Base-by-base conservation (phyloP, 2,888 invertebrate genomes). In the Drosophila niveifrons region DNA sequence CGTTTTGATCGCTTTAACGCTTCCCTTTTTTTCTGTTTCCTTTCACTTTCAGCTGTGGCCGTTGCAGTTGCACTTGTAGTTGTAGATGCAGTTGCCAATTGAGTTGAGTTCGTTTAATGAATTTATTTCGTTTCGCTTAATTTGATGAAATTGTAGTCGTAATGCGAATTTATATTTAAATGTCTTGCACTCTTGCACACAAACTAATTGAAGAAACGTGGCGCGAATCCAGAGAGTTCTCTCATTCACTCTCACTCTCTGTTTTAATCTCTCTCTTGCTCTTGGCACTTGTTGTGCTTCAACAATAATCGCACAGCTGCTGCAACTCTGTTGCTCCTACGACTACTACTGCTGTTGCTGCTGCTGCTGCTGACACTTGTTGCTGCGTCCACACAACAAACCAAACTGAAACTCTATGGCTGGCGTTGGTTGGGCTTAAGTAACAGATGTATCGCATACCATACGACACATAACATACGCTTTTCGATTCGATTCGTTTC, bases 281-380 rank as follows among this genome's bases (percentile, higher is more conserved):
- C 4, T 10, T 41, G 66, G 85, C 89, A 86, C 89, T 89, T 89
- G 85, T 82, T 75, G 84, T 75, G 85, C 85, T 89, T 89, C 89
- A 64, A 41, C 52, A 44, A 8, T 11, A 55, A 61, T 63, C 62
- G 55, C 61, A 66, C 66, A 70, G 50, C 66, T 65, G 66, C 41
- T 44, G 44, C 46, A 44, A 68, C 59, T 18, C 59, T 18, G 50
- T 34, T 48, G 64, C 46, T 63, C 41, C 47, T 29, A 46, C 41
- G 28, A 50, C 56, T 53, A 62, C 43, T 50, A 41, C 41, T 52
- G 64, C 44, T 58, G 53, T 23, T 47, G 50, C n/a, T 50, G 50
- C 47, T 68, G 69, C 55, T 53, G 47, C 43, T 59, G 41, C 50
- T 64, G 57, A 76, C 82, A 90, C 90, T 90, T 82, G 89, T 78